Evolutionary conservation across 2,888 invertebrate genomes (phyloP).

Genomic region (Erynnis tages): DNA sequence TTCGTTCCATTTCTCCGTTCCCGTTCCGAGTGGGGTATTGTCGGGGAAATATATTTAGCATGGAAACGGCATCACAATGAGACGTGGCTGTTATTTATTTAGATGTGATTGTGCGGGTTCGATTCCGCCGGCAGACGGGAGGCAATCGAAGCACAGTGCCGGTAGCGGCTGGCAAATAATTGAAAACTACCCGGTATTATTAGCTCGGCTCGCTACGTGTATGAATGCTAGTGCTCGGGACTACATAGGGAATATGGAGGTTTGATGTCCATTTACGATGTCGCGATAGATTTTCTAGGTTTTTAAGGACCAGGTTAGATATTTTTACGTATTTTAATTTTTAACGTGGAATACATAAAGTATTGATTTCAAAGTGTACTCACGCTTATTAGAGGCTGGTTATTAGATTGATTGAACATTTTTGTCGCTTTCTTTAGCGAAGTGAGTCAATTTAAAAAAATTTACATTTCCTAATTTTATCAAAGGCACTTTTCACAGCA

Average conservation of each 20-base stretch:
- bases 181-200: conserved; percentile 54
- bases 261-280: conserved; percentile 3
- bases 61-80: conserved; percentile 65
- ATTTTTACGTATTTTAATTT: too few species aligned
- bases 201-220: conserved; percentile 19
- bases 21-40: conserved; percentile 27
- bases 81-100: conserved; percentile 74
- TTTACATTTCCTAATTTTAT: too few species aligned
- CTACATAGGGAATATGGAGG: conserved; percentile 10
- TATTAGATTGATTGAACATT: too few species aligned
- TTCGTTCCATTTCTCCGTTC: conserved; percentile 18
- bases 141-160: conserved; percentile 57
- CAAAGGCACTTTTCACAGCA: too few species aligned
- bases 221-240: conserved; percentile 2
- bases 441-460: too few species aligned
- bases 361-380: too few species aligned
- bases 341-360: too few species aligned
- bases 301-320: background rate
- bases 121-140: conserved; percentile 60
- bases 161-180: conserved; percentile 68
- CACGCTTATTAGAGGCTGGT: too few species aligned
- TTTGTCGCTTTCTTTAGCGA: too few species aligned
- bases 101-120: conserved; percentile 66
- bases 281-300: background rate
- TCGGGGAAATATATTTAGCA: conserved; percentile 67